A percentile compares a stretch with the other conserved stretches of the same genome.
phyloP scores from a whole-genome alignment of 2,888 invertebrate genomes.

The Drosophila fungiperda region DNA sequence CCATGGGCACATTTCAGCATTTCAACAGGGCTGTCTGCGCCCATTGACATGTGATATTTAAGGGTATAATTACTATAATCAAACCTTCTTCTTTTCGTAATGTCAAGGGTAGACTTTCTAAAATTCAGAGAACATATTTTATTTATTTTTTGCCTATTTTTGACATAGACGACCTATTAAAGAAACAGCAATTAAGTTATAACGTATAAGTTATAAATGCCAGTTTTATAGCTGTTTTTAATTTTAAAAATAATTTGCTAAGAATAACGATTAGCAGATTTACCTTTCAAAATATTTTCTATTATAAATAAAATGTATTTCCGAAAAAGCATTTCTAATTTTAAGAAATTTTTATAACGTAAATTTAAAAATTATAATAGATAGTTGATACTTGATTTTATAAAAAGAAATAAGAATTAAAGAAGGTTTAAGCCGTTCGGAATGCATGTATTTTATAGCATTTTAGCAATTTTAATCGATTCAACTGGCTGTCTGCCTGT shows the following conservation, averaged over 20 bases:
- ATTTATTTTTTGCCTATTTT: no score
- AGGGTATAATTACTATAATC: slow-evolving; percentile 68
- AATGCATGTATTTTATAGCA: background rate
- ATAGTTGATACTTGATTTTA: background rate
- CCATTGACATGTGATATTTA: slow-evolving; percentile 74
- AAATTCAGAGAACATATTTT: background rate
- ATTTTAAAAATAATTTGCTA: background rate
- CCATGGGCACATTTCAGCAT: slow-evolving; percentile 8
- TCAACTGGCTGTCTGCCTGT: background rate
- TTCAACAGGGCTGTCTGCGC: slow-evolving; percentile 26
- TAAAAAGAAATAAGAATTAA: background rate
- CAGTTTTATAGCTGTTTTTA: background rate
- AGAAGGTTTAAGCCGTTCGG: background rate
- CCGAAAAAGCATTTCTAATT: background rate
- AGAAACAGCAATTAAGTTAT: background rate
- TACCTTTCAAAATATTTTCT: background rate
- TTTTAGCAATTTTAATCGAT: background rate
- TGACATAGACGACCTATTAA: background rate
- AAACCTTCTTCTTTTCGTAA: slow-evolving; percentile 1
- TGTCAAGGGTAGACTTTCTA: background rate
- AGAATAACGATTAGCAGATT: background rate
- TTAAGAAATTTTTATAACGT: background rate
- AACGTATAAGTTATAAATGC: background rate
- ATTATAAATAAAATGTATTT: background rate
- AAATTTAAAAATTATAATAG: background rate